Evolutionary conservation across 2,888 invertebrate genomes (phyloP).

Genomic region (Drosophila flavopinicola): DNA sequence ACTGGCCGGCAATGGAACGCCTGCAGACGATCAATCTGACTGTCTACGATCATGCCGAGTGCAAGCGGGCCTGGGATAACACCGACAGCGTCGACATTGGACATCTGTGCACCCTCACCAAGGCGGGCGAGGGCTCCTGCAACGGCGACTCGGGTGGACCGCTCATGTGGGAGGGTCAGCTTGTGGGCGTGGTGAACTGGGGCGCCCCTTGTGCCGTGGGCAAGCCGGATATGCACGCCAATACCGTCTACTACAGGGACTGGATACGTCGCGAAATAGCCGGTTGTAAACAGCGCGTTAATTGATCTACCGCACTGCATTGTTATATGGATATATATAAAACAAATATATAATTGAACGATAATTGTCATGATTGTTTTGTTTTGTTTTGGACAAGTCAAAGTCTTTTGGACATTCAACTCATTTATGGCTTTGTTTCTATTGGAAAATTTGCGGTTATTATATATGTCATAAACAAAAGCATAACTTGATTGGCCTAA

Average conservation of each 20-base stretch:
- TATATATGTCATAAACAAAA: slow-evolving; percentile 14
- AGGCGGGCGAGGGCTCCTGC: slow-evolving; percentile 85
- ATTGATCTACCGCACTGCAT: slow-evolving; percentile 12
- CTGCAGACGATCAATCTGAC: slow-evolving; percentile 86
- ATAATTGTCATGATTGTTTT: neutral
- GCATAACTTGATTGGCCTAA: neutral
- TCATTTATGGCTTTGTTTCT: slow-evolving; percentile 49
- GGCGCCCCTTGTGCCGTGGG: slow-evolving; percentile 78
- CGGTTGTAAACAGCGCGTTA: slow-evolving; percentile 55
- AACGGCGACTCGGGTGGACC: slow-evolving; percentile 81
- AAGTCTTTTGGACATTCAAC: slow-evolving; percentile 11
- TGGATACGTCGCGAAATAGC: slow-evolving; percentile 65
- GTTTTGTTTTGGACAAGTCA: slow-evolving; percentile 5
- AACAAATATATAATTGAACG: neutral
- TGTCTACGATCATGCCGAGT: slow-evolving; percentile 85
- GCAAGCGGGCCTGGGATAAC: slow-evolving; percentile 84
- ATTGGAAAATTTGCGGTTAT: slow-evolving; percentile 1
- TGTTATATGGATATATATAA: neutral
- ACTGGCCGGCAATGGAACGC: slow-evolving; percentile 85
- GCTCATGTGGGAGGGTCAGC: slow-evolving; percentile 61
- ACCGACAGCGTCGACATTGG: slow-evolving; percentile 85
- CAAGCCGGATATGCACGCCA: slow-evolving; percentile 80
- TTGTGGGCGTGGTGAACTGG: slow-evolving; percentile 80
- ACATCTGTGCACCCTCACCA: slow-evolving; percentile 87
- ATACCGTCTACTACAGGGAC: slow-evolving; percentile 70